These are phyloP conservation scores for Conger conger DNA, from an alignment of 2,113 vertebrate species.

Conservation along the genomic window DNA sequence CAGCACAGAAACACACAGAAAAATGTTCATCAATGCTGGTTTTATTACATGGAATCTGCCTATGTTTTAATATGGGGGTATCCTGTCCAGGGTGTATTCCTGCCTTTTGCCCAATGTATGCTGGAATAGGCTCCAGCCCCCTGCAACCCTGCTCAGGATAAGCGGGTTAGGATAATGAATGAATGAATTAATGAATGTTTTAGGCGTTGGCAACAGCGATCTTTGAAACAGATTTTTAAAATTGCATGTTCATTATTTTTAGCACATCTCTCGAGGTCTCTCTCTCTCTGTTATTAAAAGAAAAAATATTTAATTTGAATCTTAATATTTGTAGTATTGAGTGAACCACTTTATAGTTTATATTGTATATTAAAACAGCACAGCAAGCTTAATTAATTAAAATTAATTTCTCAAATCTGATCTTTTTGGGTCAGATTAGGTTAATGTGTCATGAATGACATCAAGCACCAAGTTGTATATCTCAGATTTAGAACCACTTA, in stretches of 20 bases:
- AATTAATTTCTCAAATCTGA: no score
- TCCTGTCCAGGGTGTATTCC: no score
- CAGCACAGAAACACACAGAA: neutral
- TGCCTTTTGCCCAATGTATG: no score
- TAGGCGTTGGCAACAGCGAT: no score
- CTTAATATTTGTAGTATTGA: neutral
- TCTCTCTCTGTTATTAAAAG: neutral
- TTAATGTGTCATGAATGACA: no score
- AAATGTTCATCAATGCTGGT: neutral
- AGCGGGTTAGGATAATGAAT: no score
- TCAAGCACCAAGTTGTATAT: no score
- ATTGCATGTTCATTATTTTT: constrained; percentile 10
- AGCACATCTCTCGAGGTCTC: neutral
- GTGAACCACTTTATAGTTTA: neutral
- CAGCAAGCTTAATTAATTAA: neutral
- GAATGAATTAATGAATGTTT: no score
- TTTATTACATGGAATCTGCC: neutral
- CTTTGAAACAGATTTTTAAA: neutral
- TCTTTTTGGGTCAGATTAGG: no score
- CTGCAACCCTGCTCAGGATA: no score
- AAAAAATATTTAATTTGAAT: neutral
- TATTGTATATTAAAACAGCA: neutral
- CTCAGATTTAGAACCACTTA: no score
- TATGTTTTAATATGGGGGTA: neutral
- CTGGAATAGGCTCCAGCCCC: no score